Percentiles rank a stretch among this genome's conserved stretches.
phyloP scores from a whole-genome alignment of 1,140 invertebrate species.

The Cylas formicarius region DNA sequence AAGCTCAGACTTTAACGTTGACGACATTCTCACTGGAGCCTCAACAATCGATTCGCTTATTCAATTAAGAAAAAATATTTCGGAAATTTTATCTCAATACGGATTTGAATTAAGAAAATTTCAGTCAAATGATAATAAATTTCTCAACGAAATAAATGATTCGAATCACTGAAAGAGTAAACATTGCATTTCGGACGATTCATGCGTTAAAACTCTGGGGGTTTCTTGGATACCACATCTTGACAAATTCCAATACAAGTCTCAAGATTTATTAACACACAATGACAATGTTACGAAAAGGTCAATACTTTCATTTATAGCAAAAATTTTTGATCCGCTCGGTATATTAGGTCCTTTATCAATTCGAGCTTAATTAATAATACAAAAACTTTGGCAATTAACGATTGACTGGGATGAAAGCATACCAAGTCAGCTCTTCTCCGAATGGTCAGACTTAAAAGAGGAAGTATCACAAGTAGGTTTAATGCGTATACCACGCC shows the following conservation, averaged over 20 bases:
- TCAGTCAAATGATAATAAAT: constrained; percentile 4
- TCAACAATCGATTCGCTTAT: constrained; percentile 22
- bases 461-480: constrained; percentile 12
- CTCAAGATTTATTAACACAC: constrained; percentile 13
- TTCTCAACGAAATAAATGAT: not conserved
- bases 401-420: constrained; percentile 41
- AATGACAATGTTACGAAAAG: constrained; percentile 29
- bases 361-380: constrained; percentile 38
- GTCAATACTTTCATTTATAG: constrained; percentile 31
- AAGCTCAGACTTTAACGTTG: constrained; percentile 32
- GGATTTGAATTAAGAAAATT: constrained; percentile 3
- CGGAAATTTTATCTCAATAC: constrained; percentile 28
- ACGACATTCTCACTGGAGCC: constrained; percentile 28
- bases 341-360: constrained; percentile 36
- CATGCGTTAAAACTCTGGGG: constrained; percentile 31
- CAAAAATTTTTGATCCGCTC: constrained; percentile 31
- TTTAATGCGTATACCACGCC: constrained; percentile 21
- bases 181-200: constrained; percentile 5
- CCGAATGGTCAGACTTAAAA: constrained; percentile 19
- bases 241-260: constrained; percentile 33
- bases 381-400: constrained; percentile 40
- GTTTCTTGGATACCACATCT: constrained; percentile 26
- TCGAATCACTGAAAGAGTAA: not conserved
- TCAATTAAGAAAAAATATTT: constrained; percentile 9
- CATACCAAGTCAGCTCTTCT: constrained; percentile 29